Evolutionary conservation across 2,888 invertebrate species (phyloP), one percentile per base, ranked within the genome.

Genomic region (Raillietiella orientalis): DNA sequence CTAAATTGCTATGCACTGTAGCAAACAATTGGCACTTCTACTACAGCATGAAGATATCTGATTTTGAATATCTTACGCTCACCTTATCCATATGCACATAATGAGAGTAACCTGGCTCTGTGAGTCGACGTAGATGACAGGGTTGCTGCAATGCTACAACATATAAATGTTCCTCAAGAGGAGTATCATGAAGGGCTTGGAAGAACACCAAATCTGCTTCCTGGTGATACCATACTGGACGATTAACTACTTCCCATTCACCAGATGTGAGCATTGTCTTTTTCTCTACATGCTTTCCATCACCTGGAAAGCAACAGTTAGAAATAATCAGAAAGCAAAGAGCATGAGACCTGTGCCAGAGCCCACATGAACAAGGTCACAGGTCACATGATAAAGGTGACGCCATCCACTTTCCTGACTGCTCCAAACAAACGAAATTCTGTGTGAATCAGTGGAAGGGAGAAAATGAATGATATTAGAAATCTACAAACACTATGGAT

Each of bases 91-190:
- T 64, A 35, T 70, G 64, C 1, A 75, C 63, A 14, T 60, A 59
- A 46, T 82, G 77, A 5, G 82, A 82, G 45, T 62, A 72, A 2
- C 79, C 79, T 0, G 65, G 62, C 31, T 63, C 53, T 1, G 82
- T 82, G 6, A 84, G 53, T 27, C 79, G 49, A 24, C 65, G 52
- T 28, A 70, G 56, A 36, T 67, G 60, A n/a, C 63, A 60, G 0
- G 74, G 69, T 21, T 59, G 46, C 14, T 61, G 53, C 28, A 71
- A 45, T 5, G 71, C 64, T 3, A 71, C 69, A 3, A 66, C 77
- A 50, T 79, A 90, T 38, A 87, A 52, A 43, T 90, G 90, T 34
- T 74, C 67, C 49, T 90, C 87, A 31, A 90, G 47, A 0, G 84
- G 79, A 4, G 74, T 66, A 49, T 90, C 84, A 35, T 66, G 65